phyloP scores from a whole-genome alignment of 2,797 vertebrate species.

The Orestias chungarensis region DNA sequence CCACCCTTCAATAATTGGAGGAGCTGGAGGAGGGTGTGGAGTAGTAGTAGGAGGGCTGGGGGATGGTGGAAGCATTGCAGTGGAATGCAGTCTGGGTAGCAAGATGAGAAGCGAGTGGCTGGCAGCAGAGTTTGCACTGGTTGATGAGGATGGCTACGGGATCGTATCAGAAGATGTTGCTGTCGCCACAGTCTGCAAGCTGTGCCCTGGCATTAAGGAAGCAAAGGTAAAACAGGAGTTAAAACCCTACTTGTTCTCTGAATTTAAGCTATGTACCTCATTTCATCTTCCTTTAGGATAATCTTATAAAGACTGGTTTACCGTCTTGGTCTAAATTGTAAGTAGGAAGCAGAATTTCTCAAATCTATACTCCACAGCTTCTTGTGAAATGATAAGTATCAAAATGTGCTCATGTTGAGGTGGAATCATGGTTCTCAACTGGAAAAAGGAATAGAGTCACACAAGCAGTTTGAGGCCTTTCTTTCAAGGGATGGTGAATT shows the following conservation, averaged over 20 bases:
- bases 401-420: background rate
- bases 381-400: background rate
- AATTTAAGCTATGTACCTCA: background rate
- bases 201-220: constrained; percentile 93
- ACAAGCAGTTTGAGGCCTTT: background rate
- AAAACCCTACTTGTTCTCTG: background rate
- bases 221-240: constrained; percentile 82
- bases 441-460: background rate
- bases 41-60: constrained; percentile 76
- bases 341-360: background rate
- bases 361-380: background rate
- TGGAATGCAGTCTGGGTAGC: constrained; percentile 85
- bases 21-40: constrained; percentile 75
- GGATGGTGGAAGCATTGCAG: constrained; percentile 83
- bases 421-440: background rate
- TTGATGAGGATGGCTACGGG: constrained; percentile 92
- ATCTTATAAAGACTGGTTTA: background rate
- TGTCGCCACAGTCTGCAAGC: constrained; percentile 91
- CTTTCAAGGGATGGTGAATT: background rate
- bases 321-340: background rate
- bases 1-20: constrained; percentile 85
- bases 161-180: constrained; percentile 91
- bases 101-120: constrained; percentile 91
- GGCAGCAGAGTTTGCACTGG: constrained; percentile 85
- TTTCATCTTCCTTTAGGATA: background rate